Evolutionary conservation across 2,797 vertebrate species (phyloP).

Genomic region (Calcarius lapponicus): DNA sequence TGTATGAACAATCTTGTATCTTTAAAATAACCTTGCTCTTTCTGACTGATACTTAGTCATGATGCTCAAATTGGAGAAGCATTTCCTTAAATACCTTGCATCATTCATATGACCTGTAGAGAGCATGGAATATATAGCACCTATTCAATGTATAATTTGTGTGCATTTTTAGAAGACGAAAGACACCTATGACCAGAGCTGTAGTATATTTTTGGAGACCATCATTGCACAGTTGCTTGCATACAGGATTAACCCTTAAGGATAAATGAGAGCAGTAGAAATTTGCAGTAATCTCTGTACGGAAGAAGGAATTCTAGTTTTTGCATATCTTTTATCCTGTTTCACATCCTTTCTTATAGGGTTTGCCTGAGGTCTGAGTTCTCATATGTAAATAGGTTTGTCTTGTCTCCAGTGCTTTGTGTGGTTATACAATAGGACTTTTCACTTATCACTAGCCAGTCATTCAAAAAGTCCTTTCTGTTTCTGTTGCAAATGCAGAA

Average conservation of each 20-base stretch:
- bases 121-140: neutral
- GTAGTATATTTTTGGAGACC: neutral
- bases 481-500: constrained; percentile 23
- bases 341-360: neutral
- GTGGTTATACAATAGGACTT: constrained; percentile 17
- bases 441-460: neutral
- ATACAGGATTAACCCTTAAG: neutral
- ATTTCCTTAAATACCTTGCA: neutral
- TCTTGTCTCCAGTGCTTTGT: constrained; percentile 32
- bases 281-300: neutral
- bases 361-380: constrained; percentile 8
- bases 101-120: neutral
- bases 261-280: neutral
- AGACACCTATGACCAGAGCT: neutral
- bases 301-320: neutral
- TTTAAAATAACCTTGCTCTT: neutral
- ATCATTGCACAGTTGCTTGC: neutral
- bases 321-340: neutral
- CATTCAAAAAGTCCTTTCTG: constrained; percentile 44
- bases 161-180: neutral
- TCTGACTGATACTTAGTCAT: neutral
- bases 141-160: neutral
- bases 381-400: constrained; percentile 48
- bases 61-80: neutral
- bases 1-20: neutral